A percentile compares a stretch with the other conserved stretches of the same genome.
phyloP scores from a whole-genome alignment of 2,113 vertebrate genomes.

The Parus major region DNA sequence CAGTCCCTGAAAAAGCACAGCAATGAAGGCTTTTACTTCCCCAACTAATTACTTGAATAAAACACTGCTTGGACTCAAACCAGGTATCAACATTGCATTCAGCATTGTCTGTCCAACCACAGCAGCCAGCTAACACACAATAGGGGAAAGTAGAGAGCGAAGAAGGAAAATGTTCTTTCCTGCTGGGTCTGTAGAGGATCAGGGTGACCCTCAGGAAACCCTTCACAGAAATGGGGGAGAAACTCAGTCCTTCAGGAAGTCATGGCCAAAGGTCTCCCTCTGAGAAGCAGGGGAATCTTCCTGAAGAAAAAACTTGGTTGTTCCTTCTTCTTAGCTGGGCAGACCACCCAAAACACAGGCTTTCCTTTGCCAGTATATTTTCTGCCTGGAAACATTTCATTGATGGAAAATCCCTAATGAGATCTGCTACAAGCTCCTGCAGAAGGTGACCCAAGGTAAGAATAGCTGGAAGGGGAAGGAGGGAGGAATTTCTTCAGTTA shows the following conservation, averaged over 20 bases:
- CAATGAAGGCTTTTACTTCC: not conserved
- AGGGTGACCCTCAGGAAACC: not conserved
- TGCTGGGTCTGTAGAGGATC: not conserved
- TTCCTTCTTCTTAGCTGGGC: not conserved
- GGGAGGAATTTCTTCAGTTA: not conserved
- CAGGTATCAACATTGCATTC: conserved; percentile 31
- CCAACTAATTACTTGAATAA: conserved; percentile 48
- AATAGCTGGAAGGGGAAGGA: not conserved
- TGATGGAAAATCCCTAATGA: not conserved
- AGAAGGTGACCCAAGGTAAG: not conserved
- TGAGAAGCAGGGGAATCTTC: not conserved
- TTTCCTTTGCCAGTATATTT: not conserved
- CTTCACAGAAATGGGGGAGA: not conserved
- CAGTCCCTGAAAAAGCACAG: not conserved
- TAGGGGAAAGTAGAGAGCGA: not conserved
- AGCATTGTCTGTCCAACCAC: not conserved
- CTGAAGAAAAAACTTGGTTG: not conserved
- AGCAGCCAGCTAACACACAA: not conserved
- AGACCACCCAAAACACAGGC: not conserved
- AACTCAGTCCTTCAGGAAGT: not conserved
- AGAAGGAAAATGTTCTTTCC: not conserved
- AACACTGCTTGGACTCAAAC: conserved; percentile 30
- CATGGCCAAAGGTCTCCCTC: not conserved
- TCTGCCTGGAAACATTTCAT: not conserved
- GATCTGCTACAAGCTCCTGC: not conserved